phyloP scores from a whole-genome alignment of 1,140 invertebrate species.

The Stegodyphus mimosarum region DNA sequence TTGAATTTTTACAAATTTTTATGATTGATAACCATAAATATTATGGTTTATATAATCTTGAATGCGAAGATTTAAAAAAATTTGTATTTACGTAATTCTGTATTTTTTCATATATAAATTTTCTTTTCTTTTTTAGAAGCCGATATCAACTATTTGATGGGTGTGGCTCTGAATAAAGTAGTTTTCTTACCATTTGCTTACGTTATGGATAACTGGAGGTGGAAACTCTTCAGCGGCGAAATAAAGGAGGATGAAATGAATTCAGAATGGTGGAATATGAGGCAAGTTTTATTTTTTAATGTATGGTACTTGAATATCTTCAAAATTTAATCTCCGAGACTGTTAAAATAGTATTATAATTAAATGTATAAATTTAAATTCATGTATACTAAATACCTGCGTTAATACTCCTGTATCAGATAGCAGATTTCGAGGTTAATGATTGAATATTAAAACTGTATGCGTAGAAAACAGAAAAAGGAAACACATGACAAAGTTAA shows the following conservation, averaged over 20 bases:
- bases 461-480: no score
- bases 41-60: no score
- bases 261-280: constrained; percentile 83
- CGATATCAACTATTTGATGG: constrained; percentile 82
- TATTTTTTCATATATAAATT: background rate
- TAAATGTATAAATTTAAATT: no score
- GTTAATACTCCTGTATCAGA: no score
- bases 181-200: constrained; percentile 90
- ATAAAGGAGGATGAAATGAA: constrained; percentile 79
- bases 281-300: constrained; percentile 68
- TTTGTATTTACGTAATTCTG: background rate
- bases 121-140: constrained; percentile 74
- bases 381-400: no score
- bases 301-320: background rate
- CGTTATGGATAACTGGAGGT: constrained; percentile 88
- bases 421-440: no score
- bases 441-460: no score
- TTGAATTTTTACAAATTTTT: background rate
- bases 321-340: no score
- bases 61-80: no score
- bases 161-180: constrained; percentile 85
- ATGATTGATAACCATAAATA: background rate
- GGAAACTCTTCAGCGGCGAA: constrained; percentile 84
- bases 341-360: no score
- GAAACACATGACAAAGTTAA: no score